phyloP scores from a whole-genome alignment of 2,888 invertebrate species.

The Drosophila dives region DNA sequence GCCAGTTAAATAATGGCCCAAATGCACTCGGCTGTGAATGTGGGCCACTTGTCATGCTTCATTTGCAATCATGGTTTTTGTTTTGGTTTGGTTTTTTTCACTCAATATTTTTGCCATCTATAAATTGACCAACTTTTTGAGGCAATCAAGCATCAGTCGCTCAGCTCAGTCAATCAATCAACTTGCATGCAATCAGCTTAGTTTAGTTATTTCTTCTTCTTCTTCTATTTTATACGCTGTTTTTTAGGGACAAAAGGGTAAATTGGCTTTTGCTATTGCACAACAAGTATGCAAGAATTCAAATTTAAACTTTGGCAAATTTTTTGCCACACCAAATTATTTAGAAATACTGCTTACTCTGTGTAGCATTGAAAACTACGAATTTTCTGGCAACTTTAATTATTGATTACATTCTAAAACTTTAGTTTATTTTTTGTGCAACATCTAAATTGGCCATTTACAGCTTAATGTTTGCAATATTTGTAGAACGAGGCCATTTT shows the following conservation, averaged over 20 bases:
- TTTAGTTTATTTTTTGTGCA: neutral
- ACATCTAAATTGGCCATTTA: conserved; percentile 19
- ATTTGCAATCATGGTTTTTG: conserved; percentile 53
- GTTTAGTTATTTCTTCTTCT: conserved; percentile 24
- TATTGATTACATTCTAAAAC: neutral
- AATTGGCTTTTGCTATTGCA: neutral
- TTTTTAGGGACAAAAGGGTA: neutral
- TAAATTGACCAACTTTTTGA: conserved; percentile 67
- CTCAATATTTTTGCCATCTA: conserved; percentile 42
- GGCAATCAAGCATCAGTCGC: conserved; percentile 44
- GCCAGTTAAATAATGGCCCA: conserved; percentile 74
- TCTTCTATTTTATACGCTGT: neutral
- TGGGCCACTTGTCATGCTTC: conserved; percentile 74
- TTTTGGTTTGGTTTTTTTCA: neutral
- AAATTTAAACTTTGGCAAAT: neutral
- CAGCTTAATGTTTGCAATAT: conserved; percentile 4
- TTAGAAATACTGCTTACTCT: neutral
- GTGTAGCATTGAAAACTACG: neutral
- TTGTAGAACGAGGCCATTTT: conserved; percentile 36
- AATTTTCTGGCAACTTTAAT: neutral
- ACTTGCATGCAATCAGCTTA: conserved; percentile 62
- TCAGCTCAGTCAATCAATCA: conserved; percentile 38
- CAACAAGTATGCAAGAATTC: neutral
- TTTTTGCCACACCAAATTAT: neutral
- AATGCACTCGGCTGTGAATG: conserved; percentile 57